Evolutionary conservation across 2,888 invertebrate species (phyloP).

Genomic region (Herminia tarsipennalis): DNA sequence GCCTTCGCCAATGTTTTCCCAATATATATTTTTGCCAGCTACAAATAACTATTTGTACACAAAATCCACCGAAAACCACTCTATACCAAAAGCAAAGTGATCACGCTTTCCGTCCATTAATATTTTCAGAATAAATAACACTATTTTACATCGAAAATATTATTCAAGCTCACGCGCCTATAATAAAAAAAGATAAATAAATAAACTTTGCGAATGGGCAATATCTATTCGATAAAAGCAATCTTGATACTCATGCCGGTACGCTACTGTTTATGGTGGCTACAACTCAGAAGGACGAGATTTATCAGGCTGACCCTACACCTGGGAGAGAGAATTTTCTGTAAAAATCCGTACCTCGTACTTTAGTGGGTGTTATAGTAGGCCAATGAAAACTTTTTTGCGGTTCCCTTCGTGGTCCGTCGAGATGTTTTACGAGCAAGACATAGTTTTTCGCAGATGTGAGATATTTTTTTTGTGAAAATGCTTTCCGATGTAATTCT

Average conservation of each 20-base stretch:
- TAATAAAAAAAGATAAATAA: constrained; percentile 32
- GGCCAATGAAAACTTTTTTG: constrained; percentile 31
- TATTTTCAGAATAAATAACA: background rate
- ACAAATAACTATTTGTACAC: too few species aligned
- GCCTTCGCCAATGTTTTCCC: too few species aligned
- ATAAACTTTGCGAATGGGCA: constrained; percentile 39
- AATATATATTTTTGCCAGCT: too few species aligned
- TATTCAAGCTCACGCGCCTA: constrained; percentile 25
- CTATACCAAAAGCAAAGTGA: too few species aligned
- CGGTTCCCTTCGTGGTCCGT: constrained; percentile 19
- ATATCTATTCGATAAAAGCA: constrained; percentile 70
- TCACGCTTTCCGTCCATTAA: too few species aligned
- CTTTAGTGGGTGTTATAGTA: constrained; percentile 33
- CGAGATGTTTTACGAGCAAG: constrained; percentile 26
- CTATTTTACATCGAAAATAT: constrained; percentile 8
- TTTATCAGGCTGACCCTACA: constrained; percentile 67
- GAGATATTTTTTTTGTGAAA: constrained; percentile 6
- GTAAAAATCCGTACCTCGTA: constrained; percentile 47
- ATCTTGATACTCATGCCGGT: constrained; percentile 65
- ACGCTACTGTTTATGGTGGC: constrained; percentile 65
- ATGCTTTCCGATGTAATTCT: background rate
- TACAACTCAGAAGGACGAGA: constrained; percentile 70
- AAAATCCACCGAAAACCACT: too few species aligned
- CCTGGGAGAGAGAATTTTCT: constrained; percentile 58
- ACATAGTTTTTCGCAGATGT: constrained; percentile 2